Percentiles rank a stretch among this genome's conserved stretches.
Evolutionary conservation across 2,888 invertebrate genomes (phyloP).

Genomic region (Halictus ligatus): DNA sequence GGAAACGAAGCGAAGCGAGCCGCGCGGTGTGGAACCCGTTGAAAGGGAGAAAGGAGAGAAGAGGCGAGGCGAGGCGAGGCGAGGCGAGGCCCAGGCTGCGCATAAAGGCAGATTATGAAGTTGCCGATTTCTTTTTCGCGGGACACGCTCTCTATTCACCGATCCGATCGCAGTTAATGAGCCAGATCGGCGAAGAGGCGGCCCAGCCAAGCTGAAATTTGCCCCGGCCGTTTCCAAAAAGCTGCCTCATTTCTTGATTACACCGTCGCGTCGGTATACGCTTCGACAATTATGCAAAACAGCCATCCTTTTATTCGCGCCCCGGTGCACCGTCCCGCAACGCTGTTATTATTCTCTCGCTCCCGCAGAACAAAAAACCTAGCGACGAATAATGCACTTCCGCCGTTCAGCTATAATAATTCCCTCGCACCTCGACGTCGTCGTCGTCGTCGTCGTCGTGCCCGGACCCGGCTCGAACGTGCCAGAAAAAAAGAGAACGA

Average conservation of each 20-base stretch:
- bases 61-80: not conserved
- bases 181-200: not conserved
- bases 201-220: conserved; percentile 65
- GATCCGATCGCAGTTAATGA: conserved; percentile 7
- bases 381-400: conserved; percentile 60
- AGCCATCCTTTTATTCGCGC: conserved; percentile 71
- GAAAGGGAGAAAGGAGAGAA: not conserved
- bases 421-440: conserved; percentile 8
- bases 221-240: conserved; percentile 64
- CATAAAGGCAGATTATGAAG: conserved; percentile 13
- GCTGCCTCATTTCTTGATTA: conserved; percentile 73
- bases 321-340: conserved; percentile 63
- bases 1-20: conserved; percentile 12
- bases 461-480: not conserved
- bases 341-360: conserved; percentile 67
- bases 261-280: conserved; percentile 61
- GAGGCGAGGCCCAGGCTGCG: not conserved
- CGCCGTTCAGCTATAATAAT: conserved; percentile 51
- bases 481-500: not conserved
- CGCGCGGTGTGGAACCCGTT: not conserved
- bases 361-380: conserved; percentile 57
- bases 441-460: not conserved
- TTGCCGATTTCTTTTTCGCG: conserved; percentile 48
- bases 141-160: conserved; percentile 25
- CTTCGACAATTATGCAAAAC: conserved; percentile 75